Conservation (phyloP, 2,888 invertebrate genomes). For the Cryptocheilus praepositus region DNA sequence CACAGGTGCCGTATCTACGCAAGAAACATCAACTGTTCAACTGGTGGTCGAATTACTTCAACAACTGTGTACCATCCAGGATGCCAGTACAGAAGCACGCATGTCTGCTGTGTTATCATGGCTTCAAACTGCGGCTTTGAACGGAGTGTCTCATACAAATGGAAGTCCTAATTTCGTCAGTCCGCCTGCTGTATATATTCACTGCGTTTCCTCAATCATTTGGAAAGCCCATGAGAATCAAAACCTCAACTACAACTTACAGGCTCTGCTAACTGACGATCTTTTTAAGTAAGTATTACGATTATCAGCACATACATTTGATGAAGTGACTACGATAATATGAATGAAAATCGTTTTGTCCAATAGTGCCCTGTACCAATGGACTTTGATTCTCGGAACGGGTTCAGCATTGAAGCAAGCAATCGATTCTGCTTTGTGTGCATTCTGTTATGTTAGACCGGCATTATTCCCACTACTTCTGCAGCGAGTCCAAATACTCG, state of each 20-base stretch:
- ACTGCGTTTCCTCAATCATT: slow-evolving; percentile 88
- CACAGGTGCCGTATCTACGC: slow-evolving; percentile 56
- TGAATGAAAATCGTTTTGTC: no score
- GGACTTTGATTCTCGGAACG: slow-evolving; percentile 84
- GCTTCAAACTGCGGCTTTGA: slow-evolving; percentile 80
- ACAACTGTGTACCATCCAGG: slow-evolving; percentile 83
- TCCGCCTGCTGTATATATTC: slow-evolving; percentile 79
- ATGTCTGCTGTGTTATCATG: slow-evolving; percentile 84
- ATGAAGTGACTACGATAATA: not conserved
- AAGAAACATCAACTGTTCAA: slow-evolving; percentile 74
- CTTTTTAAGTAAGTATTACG: slow-evolving; percentile 80
- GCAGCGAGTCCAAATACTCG: slow-evolving; percentile 82
- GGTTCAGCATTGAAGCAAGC: slow-evolving; percentile 87
- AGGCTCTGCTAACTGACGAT: slow-evolving; percentile 83
- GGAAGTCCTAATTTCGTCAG: slow-evolving; percentile 56
- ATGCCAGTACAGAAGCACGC: slow-evolving; percentile 79
- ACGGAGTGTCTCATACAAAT: slow-evolving; percentile 70
- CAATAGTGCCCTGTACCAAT: slow-evolving; percentile 83
- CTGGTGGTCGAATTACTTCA: slow-evolving; percentile 88
- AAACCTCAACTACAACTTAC: slow-evolving; percentile 80
- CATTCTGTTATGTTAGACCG: slow-evolving; percentile 89
- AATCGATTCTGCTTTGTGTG: slow-evolving; percentile 90
- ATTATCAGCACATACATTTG: no score
- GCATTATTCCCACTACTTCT: slow-evolving; percentile 85
- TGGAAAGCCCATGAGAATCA: slow-evolving; percentile 83